Evolutionary conservation across 2,888 invertebrate species (phyloP), one percentile per base, ranked within the genome.

Genomic region (Drosophila emarginata): DNA sequence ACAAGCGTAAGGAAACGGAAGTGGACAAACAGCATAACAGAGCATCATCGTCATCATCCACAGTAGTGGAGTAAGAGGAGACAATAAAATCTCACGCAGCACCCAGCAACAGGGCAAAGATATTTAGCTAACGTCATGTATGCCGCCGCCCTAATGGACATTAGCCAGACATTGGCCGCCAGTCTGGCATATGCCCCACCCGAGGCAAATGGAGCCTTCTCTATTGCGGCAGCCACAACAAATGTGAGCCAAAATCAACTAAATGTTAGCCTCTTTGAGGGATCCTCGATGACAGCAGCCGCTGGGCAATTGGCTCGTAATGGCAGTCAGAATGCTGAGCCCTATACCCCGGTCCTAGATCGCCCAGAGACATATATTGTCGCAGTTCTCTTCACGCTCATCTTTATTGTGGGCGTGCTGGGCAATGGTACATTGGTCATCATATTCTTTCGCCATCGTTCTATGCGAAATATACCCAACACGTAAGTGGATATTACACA

Each of bases 381-480:
- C 1, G 97, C 97, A 0, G 92, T 96, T 0, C 92, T 98, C n/a
- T 98, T 97, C 89, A 95, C 95, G 9, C 92, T 97, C 58, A 97
- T 98, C 79, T 97, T 98, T 90, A 93, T 97, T 32, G 95, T 97
- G 58, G 98, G 98, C 2, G 96, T 97, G 0, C 93, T 97, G 4
- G 98, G 98, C 54, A 98, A 98, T 90, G 97, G 97, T 2, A 96
- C 96, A 0, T 92, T 98, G 56, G 96, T 98, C 26, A 94, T 96
- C 51, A 97, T 97, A 15, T 96, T 98, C 82, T 93, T 96, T 45
- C 93, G 96, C 28, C 96, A 98, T 91, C 94, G 96, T 89, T 95
- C 95, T 64, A 96, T 98, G 96, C 94, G 97, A 78, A 98, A 97
- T 92, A 96, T 97, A 37, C 97, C 98, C 63, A 98, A 98, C 91